A percentile compares a stretch with the other conserved stretches of the same genome.
phyloP scores from a whole-genome alignment of 92 coral and sea anemone genomes.

The Paragorgia papillata region DNA sequence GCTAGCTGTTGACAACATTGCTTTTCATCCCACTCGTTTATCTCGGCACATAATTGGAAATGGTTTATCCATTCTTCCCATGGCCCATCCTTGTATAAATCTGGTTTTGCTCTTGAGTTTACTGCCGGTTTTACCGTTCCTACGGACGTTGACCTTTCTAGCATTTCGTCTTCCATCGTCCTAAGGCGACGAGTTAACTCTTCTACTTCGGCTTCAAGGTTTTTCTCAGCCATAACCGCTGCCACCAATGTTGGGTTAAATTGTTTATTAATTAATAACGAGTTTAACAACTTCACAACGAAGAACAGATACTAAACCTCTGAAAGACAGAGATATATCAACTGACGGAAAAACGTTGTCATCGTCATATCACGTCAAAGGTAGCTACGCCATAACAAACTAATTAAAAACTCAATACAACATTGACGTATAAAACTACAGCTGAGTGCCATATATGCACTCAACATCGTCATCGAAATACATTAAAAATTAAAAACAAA shows the following conservation, averaged over 20 bases:
- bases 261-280: background rate
- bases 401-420: too few relatives aligned
- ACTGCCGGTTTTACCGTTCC: background rate
- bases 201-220: background rate
- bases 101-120: constrained; percentile 26
- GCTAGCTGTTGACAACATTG: constrained; percentile 41
- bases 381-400: too few relatives aligned
- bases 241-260: background rate
- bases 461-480: too few relatives aligned
- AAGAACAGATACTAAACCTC: too few relatives aligned
- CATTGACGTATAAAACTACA: too few relatives aligned
- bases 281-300: background rate
- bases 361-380: too few relatives aligned
- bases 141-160: background rate
- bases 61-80: constrained; percentile 42
- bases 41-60: constrained; percentile 30
- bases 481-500: too few relatives aligned
- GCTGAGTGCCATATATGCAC: too few relatives aligned
- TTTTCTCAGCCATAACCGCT: constrained; percentile 4
- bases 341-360: background rate
- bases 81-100: constrained; percentile 9
- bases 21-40: constrained; percentile 34
- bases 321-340: too few relatives aligned
- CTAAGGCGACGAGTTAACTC: background rate
- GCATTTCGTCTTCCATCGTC: background rate